Percentiles rank a stretch among this genome's conserved stretches.
Conservation (phyloP, 2,888 invertebrate species). For the Fragum whitleyi region DNA sequence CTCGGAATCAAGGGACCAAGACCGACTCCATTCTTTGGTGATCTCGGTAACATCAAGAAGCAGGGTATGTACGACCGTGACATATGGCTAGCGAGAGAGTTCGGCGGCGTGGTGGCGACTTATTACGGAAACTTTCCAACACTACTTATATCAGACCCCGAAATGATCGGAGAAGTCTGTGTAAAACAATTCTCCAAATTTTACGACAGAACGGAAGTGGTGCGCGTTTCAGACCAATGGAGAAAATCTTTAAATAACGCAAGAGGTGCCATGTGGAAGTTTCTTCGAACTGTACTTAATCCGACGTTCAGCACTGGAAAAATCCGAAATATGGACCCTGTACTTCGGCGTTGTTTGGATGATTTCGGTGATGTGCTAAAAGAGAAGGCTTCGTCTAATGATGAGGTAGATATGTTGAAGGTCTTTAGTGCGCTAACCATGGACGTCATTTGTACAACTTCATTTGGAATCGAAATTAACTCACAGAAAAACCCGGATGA, state of each 20-base stretch:
- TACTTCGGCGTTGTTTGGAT: constrained; percentile 47
- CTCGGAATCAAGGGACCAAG: constrained; percentile 51
- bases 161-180: constrained; percentile 63
- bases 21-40: constrained; percentile 45
- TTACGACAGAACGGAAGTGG: constrained; percentile 50
- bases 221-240: constrained; percentile 30
- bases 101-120: constrained; percentile 55
- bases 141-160: constrained; percentile 63
- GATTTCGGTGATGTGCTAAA: constrained; percentile 46
- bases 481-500: constrained; percentile 64
- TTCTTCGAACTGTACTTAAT: constrained; percentile 44
- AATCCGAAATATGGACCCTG: constrained; percentile 53
- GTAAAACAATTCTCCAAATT: constrained; percentile 69
- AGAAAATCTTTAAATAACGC: constrained; percentile 40
- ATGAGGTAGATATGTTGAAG: constrained; percentile 51
- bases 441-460: constrained; percentile 64
- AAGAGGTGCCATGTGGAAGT: constrained; percentile 61
- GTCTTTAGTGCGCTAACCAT: constrained; percentile 55
- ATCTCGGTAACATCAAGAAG: constrained; percentile 35
- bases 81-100: constrained; percentile 45
- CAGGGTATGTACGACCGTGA: constrained; percentile 58
- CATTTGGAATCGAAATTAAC: constrained; percentile 68
- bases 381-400: constrained; percentile 6
- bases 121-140: constrained; percentile 60
- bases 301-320: constrained; percentile 62